These are phyloP conservation scores for Lophotriccus pileatus DNA, from an alignment of 2,797 vertebrate genomes.

Conservation along the genomic window DNA sequence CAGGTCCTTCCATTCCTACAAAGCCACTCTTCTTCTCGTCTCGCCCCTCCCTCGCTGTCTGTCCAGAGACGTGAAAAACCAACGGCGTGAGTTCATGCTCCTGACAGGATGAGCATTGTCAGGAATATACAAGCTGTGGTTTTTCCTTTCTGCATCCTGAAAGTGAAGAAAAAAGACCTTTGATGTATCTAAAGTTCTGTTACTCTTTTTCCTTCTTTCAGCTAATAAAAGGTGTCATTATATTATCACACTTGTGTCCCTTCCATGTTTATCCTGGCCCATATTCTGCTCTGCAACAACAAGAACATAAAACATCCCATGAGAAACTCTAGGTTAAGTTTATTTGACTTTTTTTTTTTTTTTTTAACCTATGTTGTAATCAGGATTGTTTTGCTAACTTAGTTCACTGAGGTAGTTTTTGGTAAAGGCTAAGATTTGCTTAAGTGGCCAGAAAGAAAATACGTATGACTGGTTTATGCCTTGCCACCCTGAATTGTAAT, in stretches of 20 bases:
- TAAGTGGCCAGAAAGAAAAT: constrained; percentile 65
- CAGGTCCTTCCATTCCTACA: background rate
- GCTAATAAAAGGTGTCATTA: constrained; percentile 66
- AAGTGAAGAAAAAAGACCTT: constrained; percentile 39
- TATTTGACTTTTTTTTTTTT: constrained; percentile 63
- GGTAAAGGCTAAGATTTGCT: constrained; percentile 60
- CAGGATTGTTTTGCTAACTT: constrained; percentile 69
- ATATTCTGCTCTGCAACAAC: constrained; percentile 54
- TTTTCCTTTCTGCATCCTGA: constrained; percentile 53
- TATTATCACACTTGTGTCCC: constrained; percentile 63
- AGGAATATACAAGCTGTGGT: constrained; percentile 31
- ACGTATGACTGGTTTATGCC: constrained; percentile 48
- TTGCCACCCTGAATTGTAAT: constrained; percentile 59
- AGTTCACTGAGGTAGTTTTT: constrained; percentile 61
- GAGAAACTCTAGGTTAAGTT: constrained; percentile 70
- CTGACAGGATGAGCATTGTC: constrained; percentile 52
- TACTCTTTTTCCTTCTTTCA: constrained; percentile 24
- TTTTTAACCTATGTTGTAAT: constrained; percentile 55
- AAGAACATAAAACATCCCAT: constrained; percentile 65
- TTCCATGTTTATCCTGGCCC: constrained; percentile 63
- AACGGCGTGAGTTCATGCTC: background rate
- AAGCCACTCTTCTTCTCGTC: constrained; percentile 1
- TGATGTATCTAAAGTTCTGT: constrained; percentile 31
- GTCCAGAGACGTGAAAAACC: background rate
- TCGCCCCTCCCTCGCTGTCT: background rate